A percentile compares a stretch with the other conserved stretches of the same genome.
These are phyloP conservation scores for Enteromius radiatus DNA, from an alignment of 2,797 vertebrate species.

Conservation along the genomic window DNA sequence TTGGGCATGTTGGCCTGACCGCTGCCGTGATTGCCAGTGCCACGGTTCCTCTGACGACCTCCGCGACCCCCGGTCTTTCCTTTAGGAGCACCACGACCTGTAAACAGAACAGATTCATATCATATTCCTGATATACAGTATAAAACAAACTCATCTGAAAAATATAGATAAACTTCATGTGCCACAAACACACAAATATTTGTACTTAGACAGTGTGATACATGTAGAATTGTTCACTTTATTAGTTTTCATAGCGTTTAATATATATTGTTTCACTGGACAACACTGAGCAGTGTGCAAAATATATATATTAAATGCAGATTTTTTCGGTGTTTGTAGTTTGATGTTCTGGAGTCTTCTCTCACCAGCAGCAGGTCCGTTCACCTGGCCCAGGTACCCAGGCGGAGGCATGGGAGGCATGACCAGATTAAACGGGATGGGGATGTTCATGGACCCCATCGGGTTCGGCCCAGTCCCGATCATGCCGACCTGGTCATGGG, in stretches of 20 bases:
- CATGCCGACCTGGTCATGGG: constrained; percentile 98
- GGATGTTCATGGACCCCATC: constrained; percentile 95
- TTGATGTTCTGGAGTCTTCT: background rate
- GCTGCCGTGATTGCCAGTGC: constrained; percentile 84
- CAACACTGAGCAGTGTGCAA: background rate
- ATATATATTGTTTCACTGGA: background rate
- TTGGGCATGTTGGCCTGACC: constrained; percentile 87
- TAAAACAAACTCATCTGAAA: too few relatives aligned
- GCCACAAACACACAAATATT: too few relatives aligned
- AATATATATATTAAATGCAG: background rate
- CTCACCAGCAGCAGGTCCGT: constrained; percentile 91
- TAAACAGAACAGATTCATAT: background rate
- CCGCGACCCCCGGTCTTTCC: constrained; percentile 90
- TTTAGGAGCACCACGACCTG: constrained; percentile 92
- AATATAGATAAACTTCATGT: too few relatives aligned
- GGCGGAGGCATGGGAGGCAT: constrained; percentile 98
- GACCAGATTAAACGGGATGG: constrained; percentile 96
- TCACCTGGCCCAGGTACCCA: constrained; percentile 91
- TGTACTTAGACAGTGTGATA: too few relatives aligned
- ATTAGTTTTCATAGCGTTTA: too few relatives aligned
- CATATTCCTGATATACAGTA: background rate
- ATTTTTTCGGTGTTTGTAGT: background rate
- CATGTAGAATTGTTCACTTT: background rate
- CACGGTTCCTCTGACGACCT: constrained; percentile 90
- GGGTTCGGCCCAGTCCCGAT: constrained; percentile 93